Evolutionary conservation across 2,888 invertebrate genomes (phyloP).

Genomic region (Tenodera sinensis): DNA sequence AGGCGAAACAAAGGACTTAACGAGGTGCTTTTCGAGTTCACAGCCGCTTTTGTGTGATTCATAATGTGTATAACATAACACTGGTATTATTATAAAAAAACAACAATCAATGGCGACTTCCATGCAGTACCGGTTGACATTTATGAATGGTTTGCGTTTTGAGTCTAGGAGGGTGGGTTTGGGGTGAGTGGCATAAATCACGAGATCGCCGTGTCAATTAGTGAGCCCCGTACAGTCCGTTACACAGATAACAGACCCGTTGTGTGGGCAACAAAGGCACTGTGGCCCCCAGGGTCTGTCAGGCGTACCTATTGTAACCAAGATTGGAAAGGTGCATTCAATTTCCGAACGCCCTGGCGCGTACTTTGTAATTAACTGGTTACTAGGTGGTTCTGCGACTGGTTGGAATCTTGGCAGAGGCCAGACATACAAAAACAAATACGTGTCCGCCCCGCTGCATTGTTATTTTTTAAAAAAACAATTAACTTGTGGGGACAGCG

Average conservation of each 20-base stretch:
- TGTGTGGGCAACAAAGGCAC: background rate
- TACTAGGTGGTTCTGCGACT: background rate
- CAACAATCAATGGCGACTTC: background rate
- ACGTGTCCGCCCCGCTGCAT: background rate
- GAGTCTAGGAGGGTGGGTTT: background rate
- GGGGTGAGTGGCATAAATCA: constrained; percentile 2
- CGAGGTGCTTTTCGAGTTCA: background rate
- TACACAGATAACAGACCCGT: background rate
- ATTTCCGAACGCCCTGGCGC: background rate
- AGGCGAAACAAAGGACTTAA: background rate
- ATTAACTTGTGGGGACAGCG: background rate
- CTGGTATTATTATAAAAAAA: background rate
- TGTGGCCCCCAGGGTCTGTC: background rate
- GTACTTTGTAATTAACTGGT: background rate
- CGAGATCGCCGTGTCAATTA: constrained; percentile 15
- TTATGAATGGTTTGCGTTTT: constrained; percentile 13
- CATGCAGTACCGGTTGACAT: background rate
- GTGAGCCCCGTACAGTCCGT: background rate
- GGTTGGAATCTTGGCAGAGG: background rate
- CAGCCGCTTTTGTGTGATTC: background rate
- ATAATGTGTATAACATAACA: background rate
- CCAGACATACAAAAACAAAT: background rate
- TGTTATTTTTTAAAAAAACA: background rate
- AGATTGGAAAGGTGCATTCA: background rate
- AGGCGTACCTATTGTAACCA: background rate